Base-by-base conservation (phyloP, 2,797 vertebrate genomes). In the Arvicola amphibius region DNA sequence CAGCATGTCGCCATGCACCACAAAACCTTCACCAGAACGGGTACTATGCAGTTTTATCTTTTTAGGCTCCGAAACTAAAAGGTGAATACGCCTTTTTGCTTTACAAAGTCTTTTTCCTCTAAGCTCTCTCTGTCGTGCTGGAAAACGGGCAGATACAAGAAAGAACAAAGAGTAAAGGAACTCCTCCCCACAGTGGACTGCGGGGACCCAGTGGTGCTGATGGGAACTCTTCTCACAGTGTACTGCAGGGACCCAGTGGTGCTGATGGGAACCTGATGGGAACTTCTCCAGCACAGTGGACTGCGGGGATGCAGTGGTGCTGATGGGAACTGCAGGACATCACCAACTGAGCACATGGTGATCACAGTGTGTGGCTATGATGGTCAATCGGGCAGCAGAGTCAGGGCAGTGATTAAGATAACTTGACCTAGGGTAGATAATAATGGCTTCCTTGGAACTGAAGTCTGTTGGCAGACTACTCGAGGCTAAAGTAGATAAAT, bases 241-340 rank as follows among this genome's bases (percentile, higher is more conserved):
- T 53, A 89, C 48, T 48, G 25, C 17, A 85, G 67, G 65, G 81
- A 93, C 91, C 71, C 74, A 56, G 3, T 84, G 48, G 32, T 83
- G 19, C 51, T 51, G 74, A 48, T 85, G 46, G 61, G 32, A 86
- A 83, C 86, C 51, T 56, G 74, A 48, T 85, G 46, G 53, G 32
- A 86, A 84, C 83, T 63, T 48, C 73, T 92, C 43, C 43, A 67
- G 80, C 71, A 91, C 89, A 80, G 4, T 94, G 74, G 61, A 89
- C 46, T 78, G 29, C 17, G 92, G 61, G 65, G 81, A 92, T 88
- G 65, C 74, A 53, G 10, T 84, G 56, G 32, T 83, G 19, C 51
- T 56, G 74, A 48, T 81, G 46, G 63, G 32, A 86, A 84, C 87
- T 69, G 7, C 51, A 76, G 7, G 40, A 69, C 65, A n/a, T 32